phyloP scores from a whole-genome alignment of 2,113 vertebrate species.

The Andinoacara biseriatus region DNA sequence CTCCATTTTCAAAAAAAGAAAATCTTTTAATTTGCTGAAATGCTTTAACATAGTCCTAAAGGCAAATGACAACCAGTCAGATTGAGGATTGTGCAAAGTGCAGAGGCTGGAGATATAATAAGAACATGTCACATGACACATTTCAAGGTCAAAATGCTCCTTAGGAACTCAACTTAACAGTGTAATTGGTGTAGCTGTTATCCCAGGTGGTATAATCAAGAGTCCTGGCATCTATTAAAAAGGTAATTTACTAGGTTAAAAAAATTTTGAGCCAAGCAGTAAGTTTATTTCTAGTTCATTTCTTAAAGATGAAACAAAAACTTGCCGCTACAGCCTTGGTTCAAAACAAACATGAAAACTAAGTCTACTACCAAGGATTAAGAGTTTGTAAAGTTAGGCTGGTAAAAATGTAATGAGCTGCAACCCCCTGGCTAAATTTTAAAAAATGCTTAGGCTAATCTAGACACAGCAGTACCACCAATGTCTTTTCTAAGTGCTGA shows the following conservation, averaged over 20 bases:
- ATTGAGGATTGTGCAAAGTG: neutral
- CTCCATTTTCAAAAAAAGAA: neutral
- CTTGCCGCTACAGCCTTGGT: neutral
- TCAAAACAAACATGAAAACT: neutral
- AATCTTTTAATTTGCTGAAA: neutral
- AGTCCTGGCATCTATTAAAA: too few species aligned
- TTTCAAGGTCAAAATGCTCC: conserved; percentile 1
- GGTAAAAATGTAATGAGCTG: neutral
- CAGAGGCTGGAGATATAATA: neutral
- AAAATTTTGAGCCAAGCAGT: neutral
- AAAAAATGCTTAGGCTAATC: neutral
- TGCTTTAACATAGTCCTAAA: neutral
- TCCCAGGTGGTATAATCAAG: neutral
- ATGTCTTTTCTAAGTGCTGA: neutral
- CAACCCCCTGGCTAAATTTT: neutral
- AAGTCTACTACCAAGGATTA: neutral
- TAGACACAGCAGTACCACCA: neutral
- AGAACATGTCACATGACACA: neutral
- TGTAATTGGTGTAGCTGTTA: neutral
- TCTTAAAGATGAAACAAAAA: neutral
- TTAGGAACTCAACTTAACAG: neutral
- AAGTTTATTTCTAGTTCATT: neutral
- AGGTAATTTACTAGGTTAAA: neutral
- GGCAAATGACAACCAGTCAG: neutral
- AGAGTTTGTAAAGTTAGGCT: neutral